These are phyloP conservation scores for Clarias macrocephalus DNA, from an alignment of 2,113 vertebrate genomes.

Conservation along the genomic window DNA sequence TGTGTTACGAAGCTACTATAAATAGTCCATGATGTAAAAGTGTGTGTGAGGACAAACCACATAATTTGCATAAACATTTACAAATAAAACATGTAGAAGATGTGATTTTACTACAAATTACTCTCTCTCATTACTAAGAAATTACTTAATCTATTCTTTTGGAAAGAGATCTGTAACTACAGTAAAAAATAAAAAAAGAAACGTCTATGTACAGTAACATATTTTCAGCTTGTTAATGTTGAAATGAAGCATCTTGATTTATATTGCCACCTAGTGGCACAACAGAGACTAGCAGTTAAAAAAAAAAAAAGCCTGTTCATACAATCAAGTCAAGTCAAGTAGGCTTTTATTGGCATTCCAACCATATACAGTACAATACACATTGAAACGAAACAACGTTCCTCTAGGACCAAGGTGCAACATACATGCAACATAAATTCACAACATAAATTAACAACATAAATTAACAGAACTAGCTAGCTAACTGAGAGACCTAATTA, in stretches of 20 bases:
- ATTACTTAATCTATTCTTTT: background rate
- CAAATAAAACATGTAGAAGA: background rate
- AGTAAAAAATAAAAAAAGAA: too few relatives aligned
- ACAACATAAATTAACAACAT: too few relatives aligned
- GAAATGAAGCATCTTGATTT: background rate
- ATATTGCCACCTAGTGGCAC: background rate
- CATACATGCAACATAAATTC: too few relatives aligned
- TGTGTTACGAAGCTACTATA: background rate
- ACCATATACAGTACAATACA: too few relatives aligned
- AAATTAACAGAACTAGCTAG: too few relatives aligned
- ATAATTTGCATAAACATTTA: background rate
- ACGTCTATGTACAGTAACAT: background rate
- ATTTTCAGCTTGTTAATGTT: background rate
- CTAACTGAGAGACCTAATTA: too few relatives aligned
- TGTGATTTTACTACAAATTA: background rate
- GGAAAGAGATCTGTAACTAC: background rate
- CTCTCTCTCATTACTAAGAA: background rate
- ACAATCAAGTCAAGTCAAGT: too few relatives aligned
- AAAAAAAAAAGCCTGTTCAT: background rate
- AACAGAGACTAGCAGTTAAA: background rate
- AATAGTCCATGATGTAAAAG: background rate
- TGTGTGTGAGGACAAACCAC: background rate
- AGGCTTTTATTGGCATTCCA: too few relatives aligned
- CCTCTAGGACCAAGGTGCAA: too few relatives aligned
- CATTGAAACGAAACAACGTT: too few relatives aligned